phyloP scores from a whole-genome alignment of 23 tunicate species.

The Corella eumyota region DNA sequence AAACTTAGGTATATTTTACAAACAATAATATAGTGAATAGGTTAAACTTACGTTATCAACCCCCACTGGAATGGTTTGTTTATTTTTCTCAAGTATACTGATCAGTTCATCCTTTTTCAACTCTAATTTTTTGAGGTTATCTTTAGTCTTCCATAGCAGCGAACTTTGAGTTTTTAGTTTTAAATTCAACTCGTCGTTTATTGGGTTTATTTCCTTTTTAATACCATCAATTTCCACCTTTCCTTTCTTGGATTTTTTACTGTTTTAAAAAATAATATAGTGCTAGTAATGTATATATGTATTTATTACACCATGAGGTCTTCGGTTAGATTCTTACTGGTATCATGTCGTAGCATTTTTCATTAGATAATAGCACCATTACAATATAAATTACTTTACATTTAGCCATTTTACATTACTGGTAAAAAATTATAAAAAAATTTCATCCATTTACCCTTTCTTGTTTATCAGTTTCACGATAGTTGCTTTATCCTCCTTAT shows the following conservation, averaged over 20 bases:
- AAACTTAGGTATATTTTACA: too few relatives aligned
- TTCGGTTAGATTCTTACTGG: too few relatives aligned
- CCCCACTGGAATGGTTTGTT: conserved; percentile 48
- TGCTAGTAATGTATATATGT: too few relatives aligned
- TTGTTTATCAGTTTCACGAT: conserved; percentile 41
- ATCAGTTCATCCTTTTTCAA: conserved; percentile 27
- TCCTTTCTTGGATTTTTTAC: conserved; percentile 6
- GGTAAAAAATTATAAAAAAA: too few relatives aligned
- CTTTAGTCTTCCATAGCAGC: conserved; percentile 69
- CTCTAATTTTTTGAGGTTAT: conserved; percentile 44
- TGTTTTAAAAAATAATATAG: not conserved
- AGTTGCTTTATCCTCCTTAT: conserved; percentile 47
- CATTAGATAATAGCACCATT: too few relatives aligned
- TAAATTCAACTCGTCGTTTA: conserved; percentile 17
- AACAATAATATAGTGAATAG: too few relatives aligned
- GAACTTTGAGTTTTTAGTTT: conserved; percentile 34
- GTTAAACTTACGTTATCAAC: conserved; percentile 34
- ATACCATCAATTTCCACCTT: not conserved
- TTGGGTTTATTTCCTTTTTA: not conserved
- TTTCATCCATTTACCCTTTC: conserved; percentile 27
- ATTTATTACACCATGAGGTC: too few relatives aligned
- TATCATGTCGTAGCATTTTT: too few relatives aligned
- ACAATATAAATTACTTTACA: too few relatives aligned
- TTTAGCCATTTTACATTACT: too few relatives aligned
- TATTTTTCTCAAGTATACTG: conserved; percentile 38